Base-by-base conservation (phyloP, 2,888 invertebrate species). In the Zygaena filipendulae region DNA sequence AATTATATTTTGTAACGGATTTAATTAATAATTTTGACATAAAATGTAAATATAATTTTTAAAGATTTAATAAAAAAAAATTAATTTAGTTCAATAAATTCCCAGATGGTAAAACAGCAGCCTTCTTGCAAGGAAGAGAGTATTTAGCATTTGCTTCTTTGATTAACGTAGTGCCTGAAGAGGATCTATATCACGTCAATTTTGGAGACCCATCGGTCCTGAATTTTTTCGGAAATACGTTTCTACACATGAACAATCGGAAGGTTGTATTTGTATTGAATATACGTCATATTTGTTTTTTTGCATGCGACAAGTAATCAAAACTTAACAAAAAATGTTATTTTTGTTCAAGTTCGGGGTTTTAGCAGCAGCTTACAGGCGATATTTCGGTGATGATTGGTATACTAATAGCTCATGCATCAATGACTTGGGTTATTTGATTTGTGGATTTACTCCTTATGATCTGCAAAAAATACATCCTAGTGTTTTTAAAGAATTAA, bases 101-200 rank as follows among this genome's bases (percentile, higher is more conserved):
- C 4, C 4, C 36, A 77, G 77, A 79, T 51, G 77, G 77, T 0
- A 72, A 72, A 60, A 71, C 74, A 4, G 59, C 74, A 18, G 68
- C 71, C 18, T 74, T 48, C 47, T 42, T 79, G 35, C 71, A 70
- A 52, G 70, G 70, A 2, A 56, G 77, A 19, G 77, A 75, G 31
- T 63, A 43, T 36, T 39, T 63, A 32, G 75, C 77, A 2, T 69
- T 79, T 37, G 71, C 59, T 14, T 35, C 42, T 19, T 52, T 79
- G 14, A 45, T 79, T 22, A 66, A 72, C 36, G 47, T 52, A 5
- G 45, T 79, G 3, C 75, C 77, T 1, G 77, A 79, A 46, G 77
- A 79, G 52, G 79, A 79, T 44, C 53, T 79, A 14, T 79, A 72
- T 35, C 64, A 70, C 33, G 56, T 54, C 2, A 75, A 79, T 45